These are phyloP conservation scores for Drosophila anomalata DNA, from an alignment of 2,888 invertebrate genomes.

Conservation along the genomic window DNA sequence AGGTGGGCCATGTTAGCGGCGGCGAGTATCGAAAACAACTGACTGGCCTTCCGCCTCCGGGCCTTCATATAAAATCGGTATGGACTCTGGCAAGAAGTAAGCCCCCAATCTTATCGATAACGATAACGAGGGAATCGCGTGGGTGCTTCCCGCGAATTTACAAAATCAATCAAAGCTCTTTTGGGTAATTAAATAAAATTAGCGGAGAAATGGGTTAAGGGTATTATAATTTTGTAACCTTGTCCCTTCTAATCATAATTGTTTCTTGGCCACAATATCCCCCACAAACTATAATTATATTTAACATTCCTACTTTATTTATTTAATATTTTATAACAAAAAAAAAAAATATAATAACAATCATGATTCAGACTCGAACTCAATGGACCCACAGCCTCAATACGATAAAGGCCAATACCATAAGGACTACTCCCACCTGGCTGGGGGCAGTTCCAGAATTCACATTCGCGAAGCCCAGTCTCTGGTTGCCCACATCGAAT, in stretches of 20 bases:
- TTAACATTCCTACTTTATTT: not conserved
- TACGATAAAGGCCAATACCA: not conserved
- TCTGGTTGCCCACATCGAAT: constrained; percentile 93
- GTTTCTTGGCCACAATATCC: not conserved
- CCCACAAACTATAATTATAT: not conserved
- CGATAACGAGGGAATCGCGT: constrained; percentile 3
- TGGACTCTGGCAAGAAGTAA: not conserved
- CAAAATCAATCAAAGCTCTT: constrained; percentile 11
- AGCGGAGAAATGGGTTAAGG: not conserved
- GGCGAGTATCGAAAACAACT: constrained; percentile 11
- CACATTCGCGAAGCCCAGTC: constrained; percentile 92
- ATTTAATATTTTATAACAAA: not conserved
- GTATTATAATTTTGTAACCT: not conserved
- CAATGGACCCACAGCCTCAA: not conserved
- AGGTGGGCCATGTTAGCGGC: constrained; percentile 10
- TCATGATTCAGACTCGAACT: not conserved
- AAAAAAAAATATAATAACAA: not conserved
- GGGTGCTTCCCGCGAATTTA: constrained; percentile 3
- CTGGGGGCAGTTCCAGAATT: not conserved
- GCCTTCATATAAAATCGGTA: constrained; percentile 12
- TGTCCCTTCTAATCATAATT: not conserved
- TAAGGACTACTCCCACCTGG: not conserved
- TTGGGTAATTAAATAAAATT: not conserved
- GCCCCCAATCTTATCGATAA: constrained; percentile 22
- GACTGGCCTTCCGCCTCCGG: constrained; percentile 1